Evolutionary conservation across 2,113 vertebrate genomes (phyloP).

Genomic region (Panthera tigris): DNA sequence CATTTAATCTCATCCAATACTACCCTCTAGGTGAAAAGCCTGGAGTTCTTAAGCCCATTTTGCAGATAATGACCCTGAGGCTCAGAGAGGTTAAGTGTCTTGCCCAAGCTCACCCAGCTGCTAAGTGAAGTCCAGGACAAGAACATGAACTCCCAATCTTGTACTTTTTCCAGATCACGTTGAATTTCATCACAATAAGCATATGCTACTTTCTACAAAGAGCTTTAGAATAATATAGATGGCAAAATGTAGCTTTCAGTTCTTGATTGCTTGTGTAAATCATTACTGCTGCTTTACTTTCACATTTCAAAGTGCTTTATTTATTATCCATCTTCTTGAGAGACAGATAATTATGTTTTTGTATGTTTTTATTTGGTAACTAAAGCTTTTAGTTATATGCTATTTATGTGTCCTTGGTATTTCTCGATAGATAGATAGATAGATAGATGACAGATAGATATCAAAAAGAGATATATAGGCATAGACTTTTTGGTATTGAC

Average conservation of each 20-base stretch:
- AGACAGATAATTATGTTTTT: background rate
- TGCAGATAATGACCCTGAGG: background rate
- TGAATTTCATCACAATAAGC: background rate
- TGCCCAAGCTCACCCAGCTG: background rate
- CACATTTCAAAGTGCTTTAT: slow-evolving; percentile 41
- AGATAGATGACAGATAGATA: background rate
- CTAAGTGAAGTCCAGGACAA: background rate
- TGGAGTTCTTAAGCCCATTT: background rate
- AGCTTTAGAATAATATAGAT: background rate
- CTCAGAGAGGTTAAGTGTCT: slow-evolving; percentile 8
- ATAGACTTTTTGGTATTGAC: background rate
- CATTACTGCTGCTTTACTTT: background rate
- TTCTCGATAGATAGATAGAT: background rate
- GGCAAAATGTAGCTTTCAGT: background rate
- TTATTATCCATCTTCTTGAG: background rate
- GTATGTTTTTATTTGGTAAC: background rate
- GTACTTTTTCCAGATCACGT: background rate
- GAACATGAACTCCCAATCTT: background rate
- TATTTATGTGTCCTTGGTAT: background rate
- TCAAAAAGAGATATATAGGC: background rate
- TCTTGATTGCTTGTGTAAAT: background rate
- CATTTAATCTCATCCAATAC: background rate
- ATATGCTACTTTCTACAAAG: background rate
- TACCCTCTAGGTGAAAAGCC: background rate
- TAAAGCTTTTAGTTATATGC: background rate